Base-by-base conservation (phyloP, 2,113 vertebrate genomes). In the Platichthys stellatus region DNA sequence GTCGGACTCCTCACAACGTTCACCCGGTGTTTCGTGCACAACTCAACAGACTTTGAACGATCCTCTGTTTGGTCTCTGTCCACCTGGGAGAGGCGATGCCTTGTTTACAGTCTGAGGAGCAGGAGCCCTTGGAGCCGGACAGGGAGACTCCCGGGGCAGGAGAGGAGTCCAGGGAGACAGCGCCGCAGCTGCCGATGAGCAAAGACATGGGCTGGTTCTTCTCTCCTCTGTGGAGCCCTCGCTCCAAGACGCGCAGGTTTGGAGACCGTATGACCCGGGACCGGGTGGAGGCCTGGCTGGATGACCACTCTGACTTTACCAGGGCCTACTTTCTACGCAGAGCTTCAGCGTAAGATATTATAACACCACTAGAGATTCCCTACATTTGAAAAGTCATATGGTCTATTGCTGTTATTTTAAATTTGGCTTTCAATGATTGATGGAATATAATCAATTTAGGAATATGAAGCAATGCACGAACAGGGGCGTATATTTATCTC, bases 241-340 rank as follows among this genome's bases (percentile, higher is more conserved):
- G 79, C 13, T 59, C 68, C 47, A 84, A 57, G 63, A 43, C 56
- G 21, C 76, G 57, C 3, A 54, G 49, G 43, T 91, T 92, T 68
- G 79, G 63, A 45, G 77, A 73, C 24, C 66, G 67, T 0, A 35
- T 58, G 58, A 82, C 56, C 3, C 74, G 75, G 28, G 58, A 86
- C 9, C 82, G 63, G 10, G 82, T 78, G 63, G 87, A 86, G n/a
- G 87, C 81, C 17, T 88, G 90, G 88, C 65, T 90, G 76, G 91
- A 91, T 18, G 87, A 90, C n/a, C 88, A 91, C 67, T 87, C 88
- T 2, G 88, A 92, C 63, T 89, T 86, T 4, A 87, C 89, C 1
- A 77, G 83, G 62, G 78, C 54, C 0, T 90, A 89, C 78, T 89
- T 88, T 84, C 77, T 88, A 74, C 84, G 85, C 38, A 89, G 85